Evolutionary conservation across 2,113 vertebrate species (phyloP).

Genomic region (Cepphus grylle): DNA sequence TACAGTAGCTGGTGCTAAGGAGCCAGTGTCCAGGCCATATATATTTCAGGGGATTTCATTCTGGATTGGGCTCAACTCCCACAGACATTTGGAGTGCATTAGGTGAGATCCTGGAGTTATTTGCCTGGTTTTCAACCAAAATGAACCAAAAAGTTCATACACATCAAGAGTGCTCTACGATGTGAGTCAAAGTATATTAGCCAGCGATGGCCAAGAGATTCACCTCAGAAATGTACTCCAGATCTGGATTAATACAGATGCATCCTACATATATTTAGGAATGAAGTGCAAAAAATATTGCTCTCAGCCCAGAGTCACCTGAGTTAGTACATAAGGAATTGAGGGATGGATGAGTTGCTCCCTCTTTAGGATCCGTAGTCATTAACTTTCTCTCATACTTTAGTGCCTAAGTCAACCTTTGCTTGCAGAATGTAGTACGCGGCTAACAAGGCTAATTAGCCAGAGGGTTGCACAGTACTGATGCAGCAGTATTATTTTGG

Average conservation of each 20-base stretch:
- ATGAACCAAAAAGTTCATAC: not conserved
- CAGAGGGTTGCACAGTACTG: not conserved
- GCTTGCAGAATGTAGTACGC: not conserved
- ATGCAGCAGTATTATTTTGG: not conserved
- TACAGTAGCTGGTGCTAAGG: not conserved
- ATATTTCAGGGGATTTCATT: not conserved
- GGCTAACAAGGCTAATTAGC: not conserved
- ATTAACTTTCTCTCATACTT: not conserved
- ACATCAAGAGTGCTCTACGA: not conserved
- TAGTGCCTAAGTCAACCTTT: not conserved
- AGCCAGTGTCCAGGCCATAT: not conserved
- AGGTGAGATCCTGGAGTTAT: not conserved
- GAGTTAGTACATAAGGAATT: not conserved
- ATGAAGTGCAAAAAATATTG: not conserved
- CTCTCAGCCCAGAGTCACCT: not conserved
- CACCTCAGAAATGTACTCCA: not conserved
- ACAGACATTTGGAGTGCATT: not conserved
- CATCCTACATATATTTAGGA: not conserved
- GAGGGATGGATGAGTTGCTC: not conserved
- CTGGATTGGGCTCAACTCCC: not conserved
- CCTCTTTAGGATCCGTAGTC: not conserved
- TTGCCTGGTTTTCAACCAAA: not conserved
- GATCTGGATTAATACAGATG: not conserved
- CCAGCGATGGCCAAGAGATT: not conserved
- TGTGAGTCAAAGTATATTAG: not conserved